These are phyloP conservation scores for Riptortus pedestris DNA, from an alignment of 1,140 invertebrate genomes.

Conservation along the genomic window DNA sequence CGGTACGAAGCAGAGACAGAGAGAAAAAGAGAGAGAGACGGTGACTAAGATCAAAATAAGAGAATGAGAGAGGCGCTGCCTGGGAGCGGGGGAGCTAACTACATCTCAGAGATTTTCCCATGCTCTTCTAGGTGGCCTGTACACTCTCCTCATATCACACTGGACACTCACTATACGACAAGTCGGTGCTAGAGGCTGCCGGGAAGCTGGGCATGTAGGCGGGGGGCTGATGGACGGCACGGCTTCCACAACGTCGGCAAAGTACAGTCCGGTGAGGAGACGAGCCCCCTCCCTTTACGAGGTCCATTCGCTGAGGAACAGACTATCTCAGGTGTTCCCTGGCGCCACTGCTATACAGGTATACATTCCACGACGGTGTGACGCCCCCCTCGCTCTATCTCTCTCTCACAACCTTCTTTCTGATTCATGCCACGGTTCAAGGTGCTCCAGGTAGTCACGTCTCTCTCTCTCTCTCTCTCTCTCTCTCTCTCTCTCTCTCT, in stretches of 20 bases:
- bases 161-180: no score
- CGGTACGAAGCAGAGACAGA: no score
- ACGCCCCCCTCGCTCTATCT: not conserved
- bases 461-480: no score
- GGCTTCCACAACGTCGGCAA: not conserved
- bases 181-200: not conserved
- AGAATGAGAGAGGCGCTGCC: not conserved
- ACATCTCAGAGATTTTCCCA: conserved; percentile 7
- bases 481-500: no score
- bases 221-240: not conserved
- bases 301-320: not conserved
- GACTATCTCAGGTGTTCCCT: conserved; percentile 7
- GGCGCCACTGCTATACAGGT: conserved; percentile 7
- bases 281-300: not conserved
- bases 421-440: conserved; percentile 7
- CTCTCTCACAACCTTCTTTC: no score
- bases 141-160: not conserved
- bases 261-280: not conserved
- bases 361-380: conserved; percentile 7
- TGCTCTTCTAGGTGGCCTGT: conserved; percentile 6
- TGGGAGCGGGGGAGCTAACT: not conserved
- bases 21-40: no score
- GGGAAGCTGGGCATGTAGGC: not conserved
- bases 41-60: no score
- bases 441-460: conserved; percentile 6